Evolutionary conservation across 2,888 invertebrate genomes (phyloP), one percentile per base, ranked within the genome.

Genomic region (Metalampra italica): DNA sequence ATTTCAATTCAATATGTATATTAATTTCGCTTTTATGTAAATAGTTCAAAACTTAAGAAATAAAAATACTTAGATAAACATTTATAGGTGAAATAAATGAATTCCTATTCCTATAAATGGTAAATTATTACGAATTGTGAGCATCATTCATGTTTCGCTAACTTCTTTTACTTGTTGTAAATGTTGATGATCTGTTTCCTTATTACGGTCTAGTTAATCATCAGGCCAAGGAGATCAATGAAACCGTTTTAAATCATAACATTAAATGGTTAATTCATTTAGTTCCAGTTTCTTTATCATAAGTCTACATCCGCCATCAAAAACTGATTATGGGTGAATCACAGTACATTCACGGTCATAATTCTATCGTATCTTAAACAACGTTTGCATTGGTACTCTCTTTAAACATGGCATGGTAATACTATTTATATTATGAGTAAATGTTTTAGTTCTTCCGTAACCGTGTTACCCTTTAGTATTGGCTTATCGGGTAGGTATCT

Each of bases 281-380:
- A 40, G 15, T 12, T 30, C 29, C 22, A 13, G 12, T 43, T 32
- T 40, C 12, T 5, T 44, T 44, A 22, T 36, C 44, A 44, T 13
- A 43, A 43, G 29, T 13, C 30, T 13, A 30, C n/a, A 36, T 45
- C 45, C 45, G 29, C 29, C 9, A 39, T 39, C 29, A 13, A 44
- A 44, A 13, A 11, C 44, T 44, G 44, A 52, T 52, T 50, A 44
- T 22, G 29, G 5, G 4, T 55, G 55, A 55, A 15, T 55, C 55
- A 52, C 36, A 7, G 14, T 11, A 41, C 22, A 40, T 51, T 52
- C 51, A 53, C 46, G 55, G 55, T 48, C 50, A 50, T n/a, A 29
- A 11, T 22, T 38, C 37, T 39, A 36, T 37, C 37, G 22, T 34
- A 36, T 8, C 32, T 9, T 11, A 44, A 44, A 9, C 11, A 13